Evolutionary conservation across 2,888 invertebrate species (phyloP).

Genomic region (Lottia scabra): DNA sequence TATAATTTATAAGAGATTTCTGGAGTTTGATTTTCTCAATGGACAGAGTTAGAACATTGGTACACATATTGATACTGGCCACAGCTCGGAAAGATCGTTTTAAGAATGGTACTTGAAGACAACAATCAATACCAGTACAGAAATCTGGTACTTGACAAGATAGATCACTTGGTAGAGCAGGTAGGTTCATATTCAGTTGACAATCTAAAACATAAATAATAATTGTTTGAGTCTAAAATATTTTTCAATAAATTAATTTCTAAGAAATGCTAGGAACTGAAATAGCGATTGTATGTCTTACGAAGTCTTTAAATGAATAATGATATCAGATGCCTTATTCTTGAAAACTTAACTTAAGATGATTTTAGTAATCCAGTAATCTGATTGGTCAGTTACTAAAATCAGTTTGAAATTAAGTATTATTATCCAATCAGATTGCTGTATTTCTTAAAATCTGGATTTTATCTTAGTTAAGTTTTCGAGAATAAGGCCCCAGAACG

Average conservation of each 20-base stretch:
- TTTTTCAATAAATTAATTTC: background rate
- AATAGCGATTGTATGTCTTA: too few relatives aligned
- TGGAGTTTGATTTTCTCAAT: constrained; percentile 23
- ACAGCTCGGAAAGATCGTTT: constrained; percentile 18
- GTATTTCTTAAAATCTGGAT: too few relatives aligned
- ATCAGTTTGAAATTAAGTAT: too few relatives aligned
- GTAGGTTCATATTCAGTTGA: constrained; percentile 10
- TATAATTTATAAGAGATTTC: constrained; percentile 11
- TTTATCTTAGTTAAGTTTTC: too few relatives aligned
- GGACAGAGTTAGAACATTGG: constrained; percentile 19
- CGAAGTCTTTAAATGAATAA: too few relatives aligned
- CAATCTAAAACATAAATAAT: constrained; percentile 18
- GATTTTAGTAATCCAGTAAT: too few relatives aligned
- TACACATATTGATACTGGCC: constrained; percentile 25
- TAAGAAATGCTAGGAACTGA: too few relatives aligned
- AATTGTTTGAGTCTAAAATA: background rate
- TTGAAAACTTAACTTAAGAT: too few relatives aligned
- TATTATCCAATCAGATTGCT: too few relatives aligned
- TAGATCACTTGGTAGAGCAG: constrained; percentile 9
- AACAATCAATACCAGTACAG: constrained; percentile 31
- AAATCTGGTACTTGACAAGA: constrained; percentile 17
- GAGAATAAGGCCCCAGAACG: too few relatives aligned
- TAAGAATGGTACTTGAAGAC: constrained; percentile 30
- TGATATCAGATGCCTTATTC: too few relatives aligned
- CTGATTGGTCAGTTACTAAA: too few relatives aligned